Evolutionary conservation across 64 coral and sea anemone species (phyloP), one percentile per base, ranked within the genome.

Genomic region (Catalaphyllia jardinei): DNA sequence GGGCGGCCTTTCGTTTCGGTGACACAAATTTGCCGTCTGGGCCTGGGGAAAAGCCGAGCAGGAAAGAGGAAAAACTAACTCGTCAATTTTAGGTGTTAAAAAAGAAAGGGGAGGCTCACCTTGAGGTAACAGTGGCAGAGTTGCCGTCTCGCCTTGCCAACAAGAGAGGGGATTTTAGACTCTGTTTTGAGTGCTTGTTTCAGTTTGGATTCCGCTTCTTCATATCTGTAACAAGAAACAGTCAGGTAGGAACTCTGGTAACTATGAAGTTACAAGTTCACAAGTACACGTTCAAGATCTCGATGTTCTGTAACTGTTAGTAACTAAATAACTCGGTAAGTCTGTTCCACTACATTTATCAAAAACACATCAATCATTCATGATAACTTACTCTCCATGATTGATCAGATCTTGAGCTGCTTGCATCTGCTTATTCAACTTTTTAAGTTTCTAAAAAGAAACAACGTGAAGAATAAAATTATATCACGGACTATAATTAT

Each of bases 71-170:
- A 39, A 39, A 2, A 39, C 38, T n/a, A 39, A 4, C 38, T 39
- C 38, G 38, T 39, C 2, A 39, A 2, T 39, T 46, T 46, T 46
- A 46, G 0, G 42, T 46, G 42, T 46, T 46, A 6, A 67, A 6
- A 67, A 67, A 10, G 19, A 67, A 0, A 25, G 4, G 25, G 24
- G 11, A 52, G 51, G 25, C 79, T 73, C 89, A 99, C 97, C 92
- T 93, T 99, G 57, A 94, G 81, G 79, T 95, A 88, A 79, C 97
- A 99, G 73, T 99, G 94, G 72, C 97, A 99, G 29, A 99, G 67
- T 73, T 95, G 97, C 25, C 93, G 88, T 80, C 91, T 99, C 39
- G 87, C 82, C 81, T 93, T 93, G 25, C 83, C 88, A 61, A 91
- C 87, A 78, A 95, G 82, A 30, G 94, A 80, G n/a, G 78, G 79